Base-by-base conservation (phyloP, 2,888 invertebrate species). In the Nomada lathburiana region DNA sequence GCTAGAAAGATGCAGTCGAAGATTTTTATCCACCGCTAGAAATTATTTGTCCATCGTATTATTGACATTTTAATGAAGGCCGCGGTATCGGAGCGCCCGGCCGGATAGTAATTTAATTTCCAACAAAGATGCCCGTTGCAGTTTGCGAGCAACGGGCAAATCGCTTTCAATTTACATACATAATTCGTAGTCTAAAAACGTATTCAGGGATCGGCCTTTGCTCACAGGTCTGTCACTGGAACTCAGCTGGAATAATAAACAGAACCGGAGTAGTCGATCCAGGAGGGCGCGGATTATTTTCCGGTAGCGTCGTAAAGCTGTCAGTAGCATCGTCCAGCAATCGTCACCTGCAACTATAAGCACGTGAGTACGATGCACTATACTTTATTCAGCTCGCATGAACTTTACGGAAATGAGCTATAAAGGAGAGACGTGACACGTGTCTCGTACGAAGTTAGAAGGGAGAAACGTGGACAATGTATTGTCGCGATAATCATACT, bases 161-260 rank as follows among this genome's bases (percentile, higher is more conserved):
- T 53, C 71, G 71, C 67, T 81, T 76, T 53, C 67, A 52, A 60
- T 70, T 78, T 36, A 7, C 36, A 36, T 36, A 7, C 36, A 5
- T 60, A 50, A 73, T 59, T 72, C 50, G 64, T 47, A 77, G 65
- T 80, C 80, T 80, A 80, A 85, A 87, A 81, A 72, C 78, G 70
- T 76, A 67, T 76, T 62, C 70, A 64, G 50, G 60, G 67, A 74
- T 77, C 60, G 36, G 76, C 76, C 72, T 81, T 87, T 85, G 79
- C 85, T 89, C 89, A 16, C 78, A 29, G 53, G 60, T 77, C 80
- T 79, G 85, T 86, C 80, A 42, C 73, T 29, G 69, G 29, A 65
- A 74, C 77, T 47, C 73, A 77, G 73, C 65, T 86, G 86, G 82
- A 88, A 89, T 89, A 90, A 90, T 76, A 89, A 88, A 83, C 87